phyloP scores from a whole-genome alignment of 2,888 invertebrate species.

The Diogma glabrata region DNA sequence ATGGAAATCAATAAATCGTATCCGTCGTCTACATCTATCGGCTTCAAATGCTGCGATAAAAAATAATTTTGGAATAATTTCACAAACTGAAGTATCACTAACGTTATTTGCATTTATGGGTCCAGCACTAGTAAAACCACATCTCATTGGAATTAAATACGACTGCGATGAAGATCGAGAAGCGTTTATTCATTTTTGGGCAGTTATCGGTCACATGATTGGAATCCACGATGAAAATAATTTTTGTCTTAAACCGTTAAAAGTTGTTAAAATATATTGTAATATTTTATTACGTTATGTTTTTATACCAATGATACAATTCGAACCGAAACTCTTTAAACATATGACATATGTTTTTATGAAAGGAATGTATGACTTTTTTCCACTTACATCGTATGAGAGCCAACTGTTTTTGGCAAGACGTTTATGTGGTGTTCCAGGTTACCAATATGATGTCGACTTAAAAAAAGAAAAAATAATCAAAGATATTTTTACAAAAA shows the following conservation, averaged over 20 bases:
- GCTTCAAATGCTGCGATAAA: constrained; percentile 38
- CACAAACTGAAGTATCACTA: constrained; percentile 64
- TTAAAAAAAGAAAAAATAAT: constrained; percentile 8
- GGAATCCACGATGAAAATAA: constrained; percentile 53
- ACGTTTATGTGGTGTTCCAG: constrained; percentile 17
- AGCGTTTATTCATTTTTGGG: constrained; percentile 67
- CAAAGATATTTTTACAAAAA: not conserved
- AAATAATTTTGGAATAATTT: constrained; percentile 41
- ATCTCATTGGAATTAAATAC: constrained; percentile 48
- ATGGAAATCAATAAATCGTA: constrained; percentile 49
- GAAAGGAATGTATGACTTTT: constrained; percentile 15
- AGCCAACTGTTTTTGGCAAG: constrained; percentile 15
- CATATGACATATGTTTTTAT: constrained; percentile 16
- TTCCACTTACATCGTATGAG: constrained; percentile 17
- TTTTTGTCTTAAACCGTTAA: constrained; percentile 16
- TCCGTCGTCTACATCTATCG: constrained; percentile 48
- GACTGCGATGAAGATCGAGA: constrained; percentile 51
- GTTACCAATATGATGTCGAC: constrained; percentile 18
- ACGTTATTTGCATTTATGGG: constrained; percentile 77
- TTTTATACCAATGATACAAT: constrained; percentile 17
- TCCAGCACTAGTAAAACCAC: constrained; percentile 45
- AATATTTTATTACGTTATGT: constrained; percentile 17
- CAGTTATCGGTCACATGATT: constrained; percentile 58
- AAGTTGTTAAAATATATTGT: constrained; percentile 16
- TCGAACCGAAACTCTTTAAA: constrained; percentile 17